Percentiles rank a stretch among this genome's conserved stretches.
These are phyloP conservation scores for Festucalex cinctus DNA, from an alignment of 2,113 vertebrate genomes.

Conservation along the genomic window DNA sequence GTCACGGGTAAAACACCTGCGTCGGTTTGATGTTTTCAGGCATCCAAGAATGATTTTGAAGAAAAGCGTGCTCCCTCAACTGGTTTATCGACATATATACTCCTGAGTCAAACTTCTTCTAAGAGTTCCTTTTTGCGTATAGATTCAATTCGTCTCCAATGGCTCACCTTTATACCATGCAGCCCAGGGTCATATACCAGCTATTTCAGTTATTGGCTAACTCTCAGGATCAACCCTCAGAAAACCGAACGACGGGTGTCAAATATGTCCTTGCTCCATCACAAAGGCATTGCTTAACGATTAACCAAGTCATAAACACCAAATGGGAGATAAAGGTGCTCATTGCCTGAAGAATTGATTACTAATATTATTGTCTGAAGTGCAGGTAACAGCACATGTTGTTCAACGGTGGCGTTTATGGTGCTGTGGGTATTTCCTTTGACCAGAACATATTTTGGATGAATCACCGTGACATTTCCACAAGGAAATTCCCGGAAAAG, in stretches of 20 bases:
- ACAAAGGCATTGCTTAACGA: constrained; percentile 72
- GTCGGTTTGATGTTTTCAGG: constrained; percentile 20
- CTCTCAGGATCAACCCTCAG: constrained; percentile 58
- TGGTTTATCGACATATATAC: constrained; percentile 11
- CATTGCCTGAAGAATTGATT: constrained; percentile 62
- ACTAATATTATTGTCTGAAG: constrained; percentile 68
- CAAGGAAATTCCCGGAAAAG: too few species aligned
- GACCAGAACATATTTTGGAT: constrained; percentile 13
- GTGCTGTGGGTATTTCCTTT: constrained; percentile 38
- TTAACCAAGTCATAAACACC: constrained; percentile 76
- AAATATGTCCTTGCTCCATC: constrained; percentile 71
- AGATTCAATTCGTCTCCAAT: constrained; percentile 20
- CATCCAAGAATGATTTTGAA: constrained; percentile 30
- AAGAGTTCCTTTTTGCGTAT: constrained; percentile 11
- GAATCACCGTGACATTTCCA: constrained; percentile 33
- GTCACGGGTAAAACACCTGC: constrained; percentile 19
- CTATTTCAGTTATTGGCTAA: constrained; percentile 62
- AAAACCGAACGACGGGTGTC: constrained; percentile 53
- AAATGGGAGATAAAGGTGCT: constrained; percentile 61
- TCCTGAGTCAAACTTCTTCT: constrained; percentile 1
- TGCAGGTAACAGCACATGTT: constrained; percentile 52
- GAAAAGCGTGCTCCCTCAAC: constrained; percentile 4
- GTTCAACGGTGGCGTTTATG: constrained; percentile 57
- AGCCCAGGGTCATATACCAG: constrained; percentile 32
- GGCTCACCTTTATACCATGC: constrained; percentile 62